Evolutionary conservation across 2,888 invertebrate species (phyloP).

Genomic region (Drosophila affinis): DNA sequence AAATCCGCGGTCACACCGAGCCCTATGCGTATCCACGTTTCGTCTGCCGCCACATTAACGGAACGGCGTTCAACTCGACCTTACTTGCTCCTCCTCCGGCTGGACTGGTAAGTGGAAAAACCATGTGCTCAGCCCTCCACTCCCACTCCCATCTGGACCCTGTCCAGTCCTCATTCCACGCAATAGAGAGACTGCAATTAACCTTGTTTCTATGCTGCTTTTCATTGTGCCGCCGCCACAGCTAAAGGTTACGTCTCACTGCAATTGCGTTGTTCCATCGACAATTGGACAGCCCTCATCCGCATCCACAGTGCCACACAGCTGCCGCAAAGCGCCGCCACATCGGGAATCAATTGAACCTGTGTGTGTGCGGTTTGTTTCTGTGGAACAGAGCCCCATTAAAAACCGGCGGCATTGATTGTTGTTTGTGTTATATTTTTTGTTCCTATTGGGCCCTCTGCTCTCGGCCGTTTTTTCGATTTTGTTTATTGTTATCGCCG

Average conservation of each 20-base stretch:
- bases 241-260: neutral
- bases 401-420: neutral
- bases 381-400: neutral
- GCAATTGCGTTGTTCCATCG: slow-evolving; percentile 1
- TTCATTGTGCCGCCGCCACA: neutral
- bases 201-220: neutral
- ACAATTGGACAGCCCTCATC: neutral
- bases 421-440: neutral
- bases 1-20: too few species aligned
- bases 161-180: neutral
- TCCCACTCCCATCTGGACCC: neutral
- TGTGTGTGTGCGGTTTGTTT: neutral
- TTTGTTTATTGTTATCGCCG: slow-evolving; percentile 17
- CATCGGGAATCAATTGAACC: neutral
- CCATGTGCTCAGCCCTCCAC: slow-evolving; percentile 27
- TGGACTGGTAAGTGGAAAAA: slow-evolving; percentile 32
- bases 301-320: neutral
- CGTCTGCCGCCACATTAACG: neutral
- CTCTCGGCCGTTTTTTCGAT: slow-evolving; percentile 7
- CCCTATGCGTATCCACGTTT: too few species aligned
- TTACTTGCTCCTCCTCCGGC: neutral
- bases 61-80: neutral
- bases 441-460: slow-evolving; percentile 6
- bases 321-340: neutral
- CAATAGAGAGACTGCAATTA: neutral